Evolutionary conservation across 2,888 invertebrate species (phyloP).

Genomic region (Rotaria macrura): DNA sequence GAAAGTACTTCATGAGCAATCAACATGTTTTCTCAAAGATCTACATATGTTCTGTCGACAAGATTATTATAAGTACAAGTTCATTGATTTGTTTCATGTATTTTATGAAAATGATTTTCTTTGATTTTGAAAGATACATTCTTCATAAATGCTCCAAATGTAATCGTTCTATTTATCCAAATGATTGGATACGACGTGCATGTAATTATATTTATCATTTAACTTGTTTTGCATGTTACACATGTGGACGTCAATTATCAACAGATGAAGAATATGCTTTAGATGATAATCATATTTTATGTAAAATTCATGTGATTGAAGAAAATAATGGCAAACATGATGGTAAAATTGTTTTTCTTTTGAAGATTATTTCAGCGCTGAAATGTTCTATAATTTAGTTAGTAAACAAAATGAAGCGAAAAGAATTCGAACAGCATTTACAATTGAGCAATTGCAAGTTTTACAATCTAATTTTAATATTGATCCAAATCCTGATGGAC

Average conservation of each 20-base stretch:
- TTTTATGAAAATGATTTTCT: background rate
- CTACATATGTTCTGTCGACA: conserved; percentile 27
- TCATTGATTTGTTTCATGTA: too few relatives aligned
- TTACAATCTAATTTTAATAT: conserved; percentile 92
- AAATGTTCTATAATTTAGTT: background rate
- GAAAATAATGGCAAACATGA: conserved; percentile 58
- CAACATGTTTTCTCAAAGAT: conserved; percentile 28
- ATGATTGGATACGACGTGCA: conserved; percentile 93
- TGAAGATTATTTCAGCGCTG: too few relatives aligned
- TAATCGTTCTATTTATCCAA: conserved; percentile 76
- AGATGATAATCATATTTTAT: conserved; percentile 81
- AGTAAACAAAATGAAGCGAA: conserved; percentile 57
- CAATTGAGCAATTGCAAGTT: conserved; percentile 89
- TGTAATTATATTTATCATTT: conserved; percentile 80
- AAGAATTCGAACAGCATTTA: conserved; percentile 90
- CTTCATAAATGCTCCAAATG: conserved; percentile 93
- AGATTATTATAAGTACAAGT: conserved; percentile 30
- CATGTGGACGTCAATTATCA: conserved; percentile 53
- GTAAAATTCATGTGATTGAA: conserved; percentile 92
- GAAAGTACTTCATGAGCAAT: conserved; percentile 38
- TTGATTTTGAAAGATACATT: conserved; percentile 62
- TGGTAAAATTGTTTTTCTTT: conserved; percentile 48
- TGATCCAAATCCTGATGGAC: conserved; percentile 95
- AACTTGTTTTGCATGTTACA: conserved; percentile 96
- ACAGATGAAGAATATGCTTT: conserved; percentile 88